Conservation (phyloP, 1,140 invertebrate genomes). For the Anoplophora glabripennis region DNA sequence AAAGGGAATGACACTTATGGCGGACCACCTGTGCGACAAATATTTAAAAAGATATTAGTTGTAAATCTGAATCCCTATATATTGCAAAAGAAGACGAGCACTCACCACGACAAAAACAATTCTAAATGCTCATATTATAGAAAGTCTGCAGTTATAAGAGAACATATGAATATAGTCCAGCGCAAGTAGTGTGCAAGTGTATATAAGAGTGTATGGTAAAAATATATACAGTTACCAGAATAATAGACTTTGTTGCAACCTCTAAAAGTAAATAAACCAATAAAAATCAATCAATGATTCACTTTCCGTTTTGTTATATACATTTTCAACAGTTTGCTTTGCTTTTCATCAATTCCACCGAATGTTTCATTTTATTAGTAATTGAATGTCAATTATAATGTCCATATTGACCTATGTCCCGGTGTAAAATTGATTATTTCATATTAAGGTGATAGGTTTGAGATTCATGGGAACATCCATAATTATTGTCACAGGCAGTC, state of each 20-base stretch:
- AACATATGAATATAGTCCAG: slow-evolving; percentile 37
- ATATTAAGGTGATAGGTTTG: neutral
- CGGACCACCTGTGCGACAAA: no score
- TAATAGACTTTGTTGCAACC: slow-evolving; percentile 11
- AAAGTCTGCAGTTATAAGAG: slow-evolving; percentile 31
- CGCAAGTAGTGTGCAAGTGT: slow-evolving; percentile 39
- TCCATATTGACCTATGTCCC: slow-evolving; percentile 38
- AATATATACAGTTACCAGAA: slow-evolving; percentile 26
- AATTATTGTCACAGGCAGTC: no score
- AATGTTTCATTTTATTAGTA: neutral
- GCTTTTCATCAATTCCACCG: no score
- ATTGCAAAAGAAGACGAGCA: slow-evolving; percentile 4
- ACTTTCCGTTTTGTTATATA: slow-evolving; percentile 4
- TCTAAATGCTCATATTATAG: slow-evolving; percentile 47
- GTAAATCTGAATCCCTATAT: neutral
- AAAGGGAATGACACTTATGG: no score
- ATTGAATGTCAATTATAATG: slow-evolving; percentile 46
- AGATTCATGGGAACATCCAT: no score
- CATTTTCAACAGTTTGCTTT: no score
- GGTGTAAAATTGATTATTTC: slow-evolving; percentile 30
- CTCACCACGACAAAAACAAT: slow-evolving; percentile 23
- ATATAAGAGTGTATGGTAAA: slow-evolving; percentile 34
- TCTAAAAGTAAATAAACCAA: slow-evolving; percentile 3
- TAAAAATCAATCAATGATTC: slow-evolving; percentile 17
- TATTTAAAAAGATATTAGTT: no score